A percentile compares a stretch with the other conserved stretches of the same genome.
Conservation (phyloP, 1,140 invertebrate species). For the Plutomurus gul region DNA sequence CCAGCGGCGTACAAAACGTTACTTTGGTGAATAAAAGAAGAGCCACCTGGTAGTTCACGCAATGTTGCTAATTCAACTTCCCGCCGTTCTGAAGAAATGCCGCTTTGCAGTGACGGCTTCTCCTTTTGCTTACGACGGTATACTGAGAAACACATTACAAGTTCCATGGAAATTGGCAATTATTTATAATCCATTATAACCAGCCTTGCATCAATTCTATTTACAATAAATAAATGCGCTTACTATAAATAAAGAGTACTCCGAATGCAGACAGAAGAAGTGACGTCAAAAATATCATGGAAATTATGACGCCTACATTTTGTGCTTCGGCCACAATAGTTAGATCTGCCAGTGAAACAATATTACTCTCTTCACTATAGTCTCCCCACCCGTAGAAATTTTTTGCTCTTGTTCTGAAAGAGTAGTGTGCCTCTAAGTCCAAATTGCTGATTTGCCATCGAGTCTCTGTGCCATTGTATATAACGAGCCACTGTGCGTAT, state of each 20-base stretch:
- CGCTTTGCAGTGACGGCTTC: constrained; percentile 63
- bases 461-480: constrained; percentile 81
- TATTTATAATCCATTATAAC: too few relatives aligned
- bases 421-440: constrained; percentile 63
- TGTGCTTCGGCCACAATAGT: constrained; percentile 65
- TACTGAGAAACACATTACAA: constrained; percentile 35
- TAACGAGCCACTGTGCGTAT: constrained; percentile 65
- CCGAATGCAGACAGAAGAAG: constrained; percentile 45
- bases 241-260: constrained; percentile 60
- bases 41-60: constrained; percentile 75
- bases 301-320: constrained; percentile 65
- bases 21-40: constrained; percentile 74
- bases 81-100: constrained; percentile 59
- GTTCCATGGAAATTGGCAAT: not conserved
- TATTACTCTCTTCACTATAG: constrained; percentile 70
- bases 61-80: constrained; percentile 86
- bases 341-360: constrained; percentile 64
- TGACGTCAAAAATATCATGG: constrained; percentile 58
- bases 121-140: constrained; percentile 60
- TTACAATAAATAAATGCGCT: too few relatives aligned
- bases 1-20: constrained; percentile 72
- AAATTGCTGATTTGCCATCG: constrained; percentile 78
- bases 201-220: too few relatives aligned
- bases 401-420: constrained; percentile 76
- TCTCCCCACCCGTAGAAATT: constrained; percentile 76